Evolutionary conservation across 2,888 invertebrate genomes (phyloP).

Genomic region (Helobdella robusta): DNA sequence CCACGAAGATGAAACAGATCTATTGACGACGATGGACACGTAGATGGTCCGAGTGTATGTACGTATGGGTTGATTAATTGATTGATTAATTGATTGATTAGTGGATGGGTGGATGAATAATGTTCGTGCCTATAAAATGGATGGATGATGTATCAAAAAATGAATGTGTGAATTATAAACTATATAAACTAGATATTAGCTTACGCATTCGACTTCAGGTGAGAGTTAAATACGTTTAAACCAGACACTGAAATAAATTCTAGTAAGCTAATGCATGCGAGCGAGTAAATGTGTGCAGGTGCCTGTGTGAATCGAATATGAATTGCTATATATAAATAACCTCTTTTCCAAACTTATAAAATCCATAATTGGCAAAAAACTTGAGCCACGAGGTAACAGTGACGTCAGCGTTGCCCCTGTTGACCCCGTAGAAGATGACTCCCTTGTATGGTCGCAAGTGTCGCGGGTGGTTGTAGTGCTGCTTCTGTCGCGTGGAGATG

Average conservation of each 20-base stretch:
- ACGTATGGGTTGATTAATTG: too few species aligned
- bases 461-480: constrained; percentile 48
- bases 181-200: too few species aligned
- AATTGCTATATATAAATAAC: too few species aligned
- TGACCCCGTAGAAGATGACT: constrained; percentile 65
- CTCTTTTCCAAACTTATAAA: constrained; percentile 79
- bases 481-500: constrained; percentile 70
- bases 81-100: too few species aligned
- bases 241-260: background rate
- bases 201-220: too few species aligned
- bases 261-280: background rate
- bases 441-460: constrained; percentile 40
- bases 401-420: constrained; percentile 71
- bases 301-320: too few species aligned
- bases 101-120: background rate
- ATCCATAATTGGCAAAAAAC: constrained; percentile 84
- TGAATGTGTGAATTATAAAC: too few species aligned
- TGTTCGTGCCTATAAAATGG: background rate
- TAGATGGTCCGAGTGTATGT: background rate
- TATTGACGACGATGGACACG: constrained; percentile 42
- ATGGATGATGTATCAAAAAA: too few species aligned
- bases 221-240: background rate
- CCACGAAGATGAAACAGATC: constrained; percentile 74
- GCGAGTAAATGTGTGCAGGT: too few species aligned
- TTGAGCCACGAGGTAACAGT: constrained; percentile 68